Evolutionary conservation across 2,113 vertebrate species (phyloP).

Genomic region (Pterophyllum scalare): DNA sequence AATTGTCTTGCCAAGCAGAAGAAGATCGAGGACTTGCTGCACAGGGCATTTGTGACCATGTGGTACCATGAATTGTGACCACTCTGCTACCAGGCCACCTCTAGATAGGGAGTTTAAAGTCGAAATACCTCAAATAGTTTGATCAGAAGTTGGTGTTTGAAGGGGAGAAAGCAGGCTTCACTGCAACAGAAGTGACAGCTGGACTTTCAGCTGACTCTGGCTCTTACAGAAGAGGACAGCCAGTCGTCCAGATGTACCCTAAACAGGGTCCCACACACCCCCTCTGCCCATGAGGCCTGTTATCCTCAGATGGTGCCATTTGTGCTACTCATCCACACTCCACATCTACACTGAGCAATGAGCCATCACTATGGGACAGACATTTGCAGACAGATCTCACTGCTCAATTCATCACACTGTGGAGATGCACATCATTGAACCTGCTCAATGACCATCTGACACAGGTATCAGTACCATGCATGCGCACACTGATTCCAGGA

Average conservation of each 20-base stretch:
- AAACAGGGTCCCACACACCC: constrained; percentile 44
- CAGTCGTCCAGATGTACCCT: constrained; percentile 57
- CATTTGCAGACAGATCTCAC: constrained; percentile 51
- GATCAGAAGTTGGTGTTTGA: constrained; percentile 12
- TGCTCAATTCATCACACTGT: constrained; percentile 60
- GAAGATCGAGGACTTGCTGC: background rate
- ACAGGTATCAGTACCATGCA: constrained; percentile 28
- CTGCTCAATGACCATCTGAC: constrained; percentile 56
- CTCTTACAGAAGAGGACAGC: constrained; percentile 51
- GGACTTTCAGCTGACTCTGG: constrained; percentile 62
- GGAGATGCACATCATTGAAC: constrained; percentile 28
- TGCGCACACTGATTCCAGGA: constrained; percentile 19
- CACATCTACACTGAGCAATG: constrained; percentile 50
- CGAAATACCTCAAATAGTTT: background rate
- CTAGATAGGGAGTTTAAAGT: background rate
- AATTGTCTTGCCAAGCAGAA: background rate
- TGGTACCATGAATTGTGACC: background rate
- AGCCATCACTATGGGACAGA: constrained; percentile 31
- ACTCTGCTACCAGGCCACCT: background rate
- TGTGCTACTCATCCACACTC: constrained; percentile 27
- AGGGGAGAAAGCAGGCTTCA: background rate
- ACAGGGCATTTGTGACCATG: background rate
- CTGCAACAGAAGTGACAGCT: constrained; percentile 52
- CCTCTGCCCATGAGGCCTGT: constrained; percentile 48
- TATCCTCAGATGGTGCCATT: constrained; percentile 59